Percentiles rank a stretch among this genome's conserved stretches.
Conservation (phyloP, 2,888 invertebrate species). For the Caenorhabditis macrosperma region DNA sequence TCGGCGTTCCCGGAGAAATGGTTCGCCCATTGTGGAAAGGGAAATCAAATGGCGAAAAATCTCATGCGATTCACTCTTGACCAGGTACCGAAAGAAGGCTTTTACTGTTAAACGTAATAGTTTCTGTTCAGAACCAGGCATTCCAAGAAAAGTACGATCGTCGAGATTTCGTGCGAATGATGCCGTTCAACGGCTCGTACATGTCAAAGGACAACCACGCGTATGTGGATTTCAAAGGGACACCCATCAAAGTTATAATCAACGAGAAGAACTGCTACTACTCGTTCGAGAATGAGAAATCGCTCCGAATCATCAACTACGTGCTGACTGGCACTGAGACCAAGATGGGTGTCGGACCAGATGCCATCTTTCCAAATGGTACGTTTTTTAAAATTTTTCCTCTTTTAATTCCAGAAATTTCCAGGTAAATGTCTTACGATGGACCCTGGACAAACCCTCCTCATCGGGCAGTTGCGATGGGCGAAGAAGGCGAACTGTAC, state of each 20-base stretch:
- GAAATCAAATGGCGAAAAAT: constrained; percentile 5
- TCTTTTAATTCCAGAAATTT: not conserved
- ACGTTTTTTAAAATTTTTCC: not conserved
- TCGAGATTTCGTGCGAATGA: not conserved
- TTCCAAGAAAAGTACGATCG: not conserved
- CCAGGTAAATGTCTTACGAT: not conserved
- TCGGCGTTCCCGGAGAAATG: constrained; percentile 6
- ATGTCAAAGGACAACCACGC: constrained; percentile 11
- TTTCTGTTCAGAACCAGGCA: not conserved
- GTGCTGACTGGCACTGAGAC: not conserved
- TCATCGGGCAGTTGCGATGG: constrained; percentile 2
- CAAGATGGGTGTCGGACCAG: constrained; percentile 15
- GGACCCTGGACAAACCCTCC: not conserved
- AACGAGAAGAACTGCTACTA: constrained; percentile 9
- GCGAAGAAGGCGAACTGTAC: constrained; percentile 21
- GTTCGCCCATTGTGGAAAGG: constrained; percentile 1
- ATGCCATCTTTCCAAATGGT: constrained; percentile 8
- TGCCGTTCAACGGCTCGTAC: constrained; percentile 15
- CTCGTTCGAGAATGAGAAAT: not conserved
- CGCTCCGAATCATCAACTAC: not conserved
- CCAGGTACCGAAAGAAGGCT: not conserved
- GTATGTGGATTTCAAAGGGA: not conserved
- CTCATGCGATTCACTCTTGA: constrained; percentile 3
- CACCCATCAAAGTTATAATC: not conserved
- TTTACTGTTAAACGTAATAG: no score